phyloP scores from a whole-genome alignment of 2,888 invertebrate species.

The Gnatocerus cornutus region DNA sequence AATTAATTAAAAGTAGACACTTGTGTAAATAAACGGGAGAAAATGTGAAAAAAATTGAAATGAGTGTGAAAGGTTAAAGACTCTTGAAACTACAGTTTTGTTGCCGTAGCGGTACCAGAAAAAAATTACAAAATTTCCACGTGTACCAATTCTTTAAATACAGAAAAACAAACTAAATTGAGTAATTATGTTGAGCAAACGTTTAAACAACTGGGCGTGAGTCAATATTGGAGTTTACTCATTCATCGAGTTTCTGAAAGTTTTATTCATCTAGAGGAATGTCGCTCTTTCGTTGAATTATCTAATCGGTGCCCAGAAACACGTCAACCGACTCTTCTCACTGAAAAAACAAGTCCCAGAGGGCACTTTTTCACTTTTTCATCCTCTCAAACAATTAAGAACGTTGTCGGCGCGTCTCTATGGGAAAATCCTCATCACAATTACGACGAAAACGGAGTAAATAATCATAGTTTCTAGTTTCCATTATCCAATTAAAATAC shows the following conservation, averaged over 20 bases:
- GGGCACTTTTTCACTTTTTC: background rate
- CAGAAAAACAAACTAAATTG: background rate
- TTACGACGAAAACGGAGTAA: constrained; percentile 25
- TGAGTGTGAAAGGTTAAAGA: constrained; percentile 8
- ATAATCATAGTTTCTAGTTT: constrained; percentile 11
- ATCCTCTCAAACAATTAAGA: background rate
- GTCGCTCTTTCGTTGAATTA: too few relatives aligned
- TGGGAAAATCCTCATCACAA: constrained; percentile 15
- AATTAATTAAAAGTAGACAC: constrained; percentile 7
- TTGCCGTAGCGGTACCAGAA: background rate
- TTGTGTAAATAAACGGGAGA: background rate
- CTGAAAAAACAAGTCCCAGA: background rate
- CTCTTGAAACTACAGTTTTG: background rate
- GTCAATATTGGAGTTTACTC: background rate
- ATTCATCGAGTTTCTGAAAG: too few relatives aligned
- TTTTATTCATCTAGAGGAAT: too few relatives aligned
- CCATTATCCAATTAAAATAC: constrained; percentile 32
- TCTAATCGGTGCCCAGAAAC: too few relatives aligned
- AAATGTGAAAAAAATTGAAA: constrained; percentile 1
- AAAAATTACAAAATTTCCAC: background rate
- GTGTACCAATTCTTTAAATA: background rate
- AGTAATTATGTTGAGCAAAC: constrained; percentile 5
- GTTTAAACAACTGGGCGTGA: background rate
- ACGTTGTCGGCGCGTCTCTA: constrained; percentile 3
- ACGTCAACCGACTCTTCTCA: background rate